Evolutionary conservation across 1,140 invertebrate species (phyloP).

Genomic region (Eumaeus atala): DNA sequence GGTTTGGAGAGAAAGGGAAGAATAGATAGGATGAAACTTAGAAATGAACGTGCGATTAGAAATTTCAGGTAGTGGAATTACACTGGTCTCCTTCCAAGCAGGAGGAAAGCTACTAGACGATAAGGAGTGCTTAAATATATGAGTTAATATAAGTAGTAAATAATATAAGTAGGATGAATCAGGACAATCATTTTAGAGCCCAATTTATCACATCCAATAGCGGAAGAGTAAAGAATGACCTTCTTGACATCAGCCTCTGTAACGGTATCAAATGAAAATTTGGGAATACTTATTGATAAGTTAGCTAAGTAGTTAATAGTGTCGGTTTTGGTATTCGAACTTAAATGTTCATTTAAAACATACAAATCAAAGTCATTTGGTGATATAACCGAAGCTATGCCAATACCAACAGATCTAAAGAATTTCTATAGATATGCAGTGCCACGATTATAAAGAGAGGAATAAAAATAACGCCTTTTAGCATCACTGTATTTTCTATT

Average conservation of each 20-base stretch:
- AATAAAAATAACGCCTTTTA: slow-evolving; percentile 18
- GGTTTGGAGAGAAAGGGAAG: no score
- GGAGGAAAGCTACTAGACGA: neutral
- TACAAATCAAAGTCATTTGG: slow-evolving; percentile 1
- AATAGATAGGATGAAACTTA: no score
- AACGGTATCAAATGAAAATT: neutral
- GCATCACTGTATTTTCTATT: slow-evolving; percentile 15
- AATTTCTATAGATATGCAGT: slow-evolving; percentile 15
- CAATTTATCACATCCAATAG: slow-evolving; percentile 9
- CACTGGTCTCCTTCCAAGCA: slow-evolving; percentile 5
- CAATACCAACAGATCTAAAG: slow-evolving; percentile 14
- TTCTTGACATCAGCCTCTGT: slow-evolving; percentile 7
- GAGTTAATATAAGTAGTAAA: slow-evolving; percentile 12
- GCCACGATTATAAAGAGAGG: neutral
- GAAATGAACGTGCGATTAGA: no score
- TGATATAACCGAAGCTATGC: neutral
- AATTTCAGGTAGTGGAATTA: no score
- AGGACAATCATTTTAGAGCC: slow-evolving; percentile 11
- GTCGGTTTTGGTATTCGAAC: neutral
- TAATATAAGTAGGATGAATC: slow-evolving; percentile 1
- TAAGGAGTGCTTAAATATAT: slow-evolving; percentile 15
- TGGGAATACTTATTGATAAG: neutral
- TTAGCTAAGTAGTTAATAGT: neutral
- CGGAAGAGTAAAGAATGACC: slow-evolving; percentile 10
- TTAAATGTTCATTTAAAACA: neutral